These are phyloP conservation scores for Pristionchus fissidentatus DNA, from an alignment of 2,888 invertebrate species.

Conservation along the genomic window DNA sequence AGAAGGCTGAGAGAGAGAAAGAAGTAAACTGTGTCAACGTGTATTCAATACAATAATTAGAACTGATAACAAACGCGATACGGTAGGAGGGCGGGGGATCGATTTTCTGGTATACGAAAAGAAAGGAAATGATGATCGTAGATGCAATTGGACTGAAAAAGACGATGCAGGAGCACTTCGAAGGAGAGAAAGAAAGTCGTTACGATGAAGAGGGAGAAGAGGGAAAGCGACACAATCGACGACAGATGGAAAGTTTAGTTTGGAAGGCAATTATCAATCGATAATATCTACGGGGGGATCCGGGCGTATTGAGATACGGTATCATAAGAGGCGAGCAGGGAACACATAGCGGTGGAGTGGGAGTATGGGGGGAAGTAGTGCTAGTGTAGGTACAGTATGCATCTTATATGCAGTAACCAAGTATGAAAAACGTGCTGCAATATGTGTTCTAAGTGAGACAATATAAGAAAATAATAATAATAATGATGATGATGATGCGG, in stretches of 20 bases:
- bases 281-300: not conserved
- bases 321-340: not conserved
- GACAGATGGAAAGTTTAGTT: not conserved
- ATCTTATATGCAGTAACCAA: too few relatives aligned
- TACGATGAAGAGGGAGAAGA: slow-evolving; percentile 5
- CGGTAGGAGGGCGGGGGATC: not conserved
- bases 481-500: too few relatives aligned
- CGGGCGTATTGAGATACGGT: not conserved
- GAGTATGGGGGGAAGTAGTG: not conserved
- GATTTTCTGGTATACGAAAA: not conserved
- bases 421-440: slow-evolving; percentile 35
- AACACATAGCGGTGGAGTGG: not conserved
- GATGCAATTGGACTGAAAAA: not conserved
- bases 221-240: not conserved
- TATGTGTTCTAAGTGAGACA: slow-evolving; percentile 36
- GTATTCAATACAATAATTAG: slow-evolving; percentile 28
- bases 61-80: slow-evolving; percentile 14
- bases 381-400: not conserved
- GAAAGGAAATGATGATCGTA: not conserved
- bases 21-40: not conserved
- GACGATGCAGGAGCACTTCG: not conserved
- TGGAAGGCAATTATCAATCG: slow-evolving; percentile 13
- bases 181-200: not conserved
- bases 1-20: not conserved
- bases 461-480: not conserved